Conservation (phyloP, 1,140 invertebrate genomes). For the Bathynomus jamesi region DNA sequence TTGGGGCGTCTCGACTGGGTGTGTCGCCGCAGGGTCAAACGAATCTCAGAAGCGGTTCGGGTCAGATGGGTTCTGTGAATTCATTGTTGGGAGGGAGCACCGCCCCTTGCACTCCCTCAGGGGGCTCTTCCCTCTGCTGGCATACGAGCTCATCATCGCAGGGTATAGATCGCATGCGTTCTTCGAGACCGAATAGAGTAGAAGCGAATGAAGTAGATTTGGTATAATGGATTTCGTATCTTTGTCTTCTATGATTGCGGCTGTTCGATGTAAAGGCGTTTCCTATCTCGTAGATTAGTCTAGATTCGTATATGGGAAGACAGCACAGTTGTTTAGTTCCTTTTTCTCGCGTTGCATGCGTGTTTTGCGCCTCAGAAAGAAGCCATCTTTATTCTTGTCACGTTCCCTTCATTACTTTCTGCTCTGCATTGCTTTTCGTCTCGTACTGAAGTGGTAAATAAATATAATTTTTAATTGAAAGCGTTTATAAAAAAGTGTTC, state of each 20-base stretch:
- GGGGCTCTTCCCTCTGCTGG: neutral
- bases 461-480: no score
- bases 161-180: neutral
- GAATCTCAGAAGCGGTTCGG: neutral
- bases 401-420: no score
- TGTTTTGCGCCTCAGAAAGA: no score
- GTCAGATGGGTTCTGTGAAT: neutral
- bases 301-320: neutral
- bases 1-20: neutral
- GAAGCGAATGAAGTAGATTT: no score
- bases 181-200: neutral
- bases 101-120: neutral
- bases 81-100: neutral
- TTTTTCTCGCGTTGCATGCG: no score
- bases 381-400: no score
- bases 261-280: neutral
- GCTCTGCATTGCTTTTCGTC: no score
- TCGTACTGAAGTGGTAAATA: no score
- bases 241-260: no score
- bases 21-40: neutral
- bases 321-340: no score
- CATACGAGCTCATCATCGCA: neutral
- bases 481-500: no score
- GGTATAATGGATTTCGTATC: no score
- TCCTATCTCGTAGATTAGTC: neutral